Conservation (phyloP, 2,113 vertebrate genomes). For the Pogonocichla stellata region DNA sequence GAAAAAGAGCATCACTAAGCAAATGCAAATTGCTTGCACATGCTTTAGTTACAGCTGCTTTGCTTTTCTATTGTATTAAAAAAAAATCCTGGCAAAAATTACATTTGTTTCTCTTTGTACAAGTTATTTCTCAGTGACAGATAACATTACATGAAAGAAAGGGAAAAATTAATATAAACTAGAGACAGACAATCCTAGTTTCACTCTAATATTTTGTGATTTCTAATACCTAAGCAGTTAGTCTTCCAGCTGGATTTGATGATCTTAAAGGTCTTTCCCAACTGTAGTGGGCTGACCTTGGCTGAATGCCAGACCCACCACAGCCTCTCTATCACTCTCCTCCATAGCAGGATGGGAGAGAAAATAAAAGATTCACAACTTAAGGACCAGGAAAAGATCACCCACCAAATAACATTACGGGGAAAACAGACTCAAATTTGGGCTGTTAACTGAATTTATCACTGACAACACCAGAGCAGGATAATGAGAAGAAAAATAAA, state of each 20-base stretch:
- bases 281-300: neutral
- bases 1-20: neutral
- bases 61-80: neutral
- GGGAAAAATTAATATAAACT: neutral
- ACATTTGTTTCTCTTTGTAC: neutral
- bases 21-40: neutral
- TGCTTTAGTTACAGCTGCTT: neutral
- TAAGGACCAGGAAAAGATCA: neutral
- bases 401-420: accelerated
- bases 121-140: neutral
- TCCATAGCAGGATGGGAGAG: neutral
- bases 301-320: no score
- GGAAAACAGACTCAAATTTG: accelerated
- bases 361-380: neutral
- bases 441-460: neutral
- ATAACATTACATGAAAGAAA: neutral
- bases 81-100: neutral
- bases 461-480: neutral
- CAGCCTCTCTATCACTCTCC: neutral
- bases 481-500: neutral
- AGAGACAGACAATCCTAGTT: neutral
- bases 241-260: neutral
- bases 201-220: neutral
- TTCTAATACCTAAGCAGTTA: neutral
- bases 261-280: neutral